phyloP scores from a whole-genome alignment of 2,888 invertebrate species.

The Iphiclides podalirius region DNA sequence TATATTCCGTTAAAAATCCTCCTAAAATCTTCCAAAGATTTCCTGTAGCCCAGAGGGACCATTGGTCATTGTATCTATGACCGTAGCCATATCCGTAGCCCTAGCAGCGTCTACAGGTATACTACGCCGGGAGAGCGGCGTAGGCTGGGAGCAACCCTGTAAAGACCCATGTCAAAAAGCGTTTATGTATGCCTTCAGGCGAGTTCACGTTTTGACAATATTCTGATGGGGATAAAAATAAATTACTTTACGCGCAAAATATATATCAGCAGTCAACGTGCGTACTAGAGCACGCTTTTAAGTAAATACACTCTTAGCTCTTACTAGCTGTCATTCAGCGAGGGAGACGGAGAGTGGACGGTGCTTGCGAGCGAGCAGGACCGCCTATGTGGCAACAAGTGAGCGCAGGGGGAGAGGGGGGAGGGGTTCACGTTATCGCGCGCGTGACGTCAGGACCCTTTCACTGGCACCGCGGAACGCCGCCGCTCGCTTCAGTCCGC shows the following conservation, averaged over 20 bases:
- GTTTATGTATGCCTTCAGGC: not conserved
- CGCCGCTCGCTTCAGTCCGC: conserved; percentile 61
- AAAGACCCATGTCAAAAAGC: no score
- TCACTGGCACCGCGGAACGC: conserved; percentile 67
- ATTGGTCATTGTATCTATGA: no score
- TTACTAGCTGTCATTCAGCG: conserved; percentile 44
- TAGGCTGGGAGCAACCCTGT: no score
- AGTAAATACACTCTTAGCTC: conserved; percentile 25
- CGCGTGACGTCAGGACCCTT: conserved; percentile 81
- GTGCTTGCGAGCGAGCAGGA: conserved; percentile 41
- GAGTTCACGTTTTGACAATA: no score
- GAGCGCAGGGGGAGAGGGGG: conserved; percentile 32
- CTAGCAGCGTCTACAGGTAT: not conserved
- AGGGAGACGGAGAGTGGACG: conserved; percentile 54
- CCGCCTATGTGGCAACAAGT: conserved; percentile 69
- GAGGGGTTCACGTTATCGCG: conserved; percentile 68
- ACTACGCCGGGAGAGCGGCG: conserved; percentile 5
- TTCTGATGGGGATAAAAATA: no score
- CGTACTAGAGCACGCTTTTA: conserved; percentile 20
- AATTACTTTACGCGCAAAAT: conserved; percentile 19
- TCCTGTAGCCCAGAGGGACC: no score
- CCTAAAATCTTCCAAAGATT: no score
- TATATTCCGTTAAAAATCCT: no score
- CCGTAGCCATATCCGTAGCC: not conserved
- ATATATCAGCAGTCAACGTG: conserved; percentile 15